Base-by-base conservation (phyloP, 1,140 invertebrate species). In the Copidosoma floridanum region DNA sequence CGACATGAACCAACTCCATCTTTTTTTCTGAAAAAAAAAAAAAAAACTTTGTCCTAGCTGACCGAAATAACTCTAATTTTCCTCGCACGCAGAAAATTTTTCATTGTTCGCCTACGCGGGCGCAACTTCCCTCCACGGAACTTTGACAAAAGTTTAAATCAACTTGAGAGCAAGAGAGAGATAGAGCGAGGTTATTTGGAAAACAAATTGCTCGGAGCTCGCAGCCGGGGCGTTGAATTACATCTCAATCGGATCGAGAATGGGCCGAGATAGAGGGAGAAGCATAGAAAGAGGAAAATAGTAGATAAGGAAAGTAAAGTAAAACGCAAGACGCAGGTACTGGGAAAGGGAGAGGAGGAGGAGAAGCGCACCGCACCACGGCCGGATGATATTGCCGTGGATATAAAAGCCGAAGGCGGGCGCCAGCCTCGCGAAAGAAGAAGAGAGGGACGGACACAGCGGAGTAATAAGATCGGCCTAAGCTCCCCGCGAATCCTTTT, bases 401-500 rank as follows among this genome's bases (percentile, higher is more conserved):
- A 55, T 61, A 61, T 61, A 61, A 61, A 61, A 61, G 58, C 58
- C 52, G 43, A 23, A 23, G 11, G 24, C 46, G 48, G n/a, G 14
- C 26, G 14, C 12, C n/a, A 12, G 27, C 23, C 53, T 41, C 51
- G 24, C 24, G 27, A 37, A 32, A 14, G 27, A 35, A 35, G 50
- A 67, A 68, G 72, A 71, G 67, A 70, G 73, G 27, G 37, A 54
- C 20, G 46, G 68, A 70, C 70, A 66, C 54, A 72, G n/a, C n/a
- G n/a, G n/a, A 75, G 72, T 76, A 75, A 76, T 76, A 76, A 76
- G 66, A 72, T 67, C 72, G 71, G 64, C 70, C 72, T 73, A 76
- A 76, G 73, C 72, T 77, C 68, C n/a, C n/a, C 69, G 72, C 67
- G 74, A 76, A 77, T 77, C 69, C 73, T 76, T 74, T 76, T 74